Percentiles rank a stretch among this genome's conserved stretches.
Evolutionary conservation across 2,113 vertebrate species (phyloP).

Genomic region (Indicator indicator): DNA sequence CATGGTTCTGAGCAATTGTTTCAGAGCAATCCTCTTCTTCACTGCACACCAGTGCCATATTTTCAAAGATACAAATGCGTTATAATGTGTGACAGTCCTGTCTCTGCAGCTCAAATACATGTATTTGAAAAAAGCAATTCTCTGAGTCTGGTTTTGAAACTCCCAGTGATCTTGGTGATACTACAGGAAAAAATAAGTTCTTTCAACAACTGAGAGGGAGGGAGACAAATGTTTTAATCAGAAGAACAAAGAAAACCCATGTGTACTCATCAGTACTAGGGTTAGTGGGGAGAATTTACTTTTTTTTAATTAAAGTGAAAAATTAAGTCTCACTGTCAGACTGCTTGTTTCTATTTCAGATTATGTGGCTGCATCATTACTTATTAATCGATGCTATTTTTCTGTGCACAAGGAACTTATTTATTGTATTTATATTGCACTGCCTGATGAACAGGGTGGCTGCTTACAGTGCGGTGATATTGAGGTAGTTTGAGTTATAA

Average conservation of each 20-base stretch:
- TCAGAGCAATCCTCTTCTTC: not conserved
- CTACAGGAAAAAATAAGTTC: not conserved
- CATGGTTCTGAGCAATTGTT: not conserved
- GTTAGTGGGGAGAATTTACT: not conserved
- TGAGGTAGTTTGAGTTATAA: not conserved
- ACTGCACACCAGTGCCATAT: not conserved
- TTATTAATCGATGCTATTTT: constrained; percentile 20
- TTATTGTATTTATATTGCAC: constrained; percentile 29
- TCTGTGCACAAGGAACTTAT: constrained; percentile 8
- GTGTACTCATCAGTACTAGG: not conserved
- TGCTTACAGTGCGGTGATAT: not conserved
- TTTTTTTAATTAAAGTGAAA: constrained; percentile 65
- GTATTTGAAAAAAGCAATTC: not conserved
- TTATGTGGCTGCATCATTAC: constrained; percentile 31
- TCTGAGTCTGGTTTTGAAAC: not conserved
- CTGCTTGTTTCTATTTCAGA: constrained; percentile 19
- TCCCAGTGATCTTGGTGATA: not conserved
- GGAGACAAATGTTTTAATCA: constrained; percentile 55
- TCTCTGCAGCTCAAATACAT: not conserved
- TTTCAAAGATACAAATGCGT: not conserved
- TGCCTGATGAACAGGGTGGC: constrained; percentile 1
- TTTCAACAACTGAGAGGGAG: not conserved
- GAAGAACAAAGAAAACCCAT: not conserved
- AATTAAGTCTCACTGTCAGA: constrained; percentile 7
- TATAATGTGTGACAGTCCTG: not conserved